Base-by-base conservation (phyloP, 2,888 invertebrate genomes). In the Drosophila niveifrons region DNA sequence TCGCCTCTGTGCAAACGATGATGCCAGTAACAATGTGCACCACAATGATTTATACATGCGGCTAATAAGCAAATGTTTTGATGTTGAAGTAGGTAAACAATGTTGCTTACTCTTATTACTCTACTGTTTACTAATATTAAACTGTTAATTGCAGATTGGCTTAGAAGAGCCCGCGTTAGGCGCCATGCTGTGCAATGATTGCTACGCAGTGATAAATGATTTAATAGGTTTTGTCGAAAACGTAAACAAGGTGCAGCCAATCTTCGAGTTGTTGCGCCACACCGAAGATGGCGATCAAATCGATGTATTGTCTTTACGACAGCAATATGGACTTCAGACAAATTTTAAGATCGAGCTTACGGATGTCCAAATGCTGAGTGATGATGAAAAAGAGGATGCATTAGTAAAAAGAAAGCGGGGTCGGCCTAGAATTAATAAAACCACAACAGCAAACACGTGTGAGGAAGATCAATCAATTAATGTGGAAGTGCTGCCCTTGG, bases 11-110 rank as follows among this genome's bases (percentile, higher is more conserved):
- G 82, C 86, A 2, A 78, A 48, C 28, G 75, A 80, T 7, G 59
- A 66, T 11, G 73, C 75, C 8, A 8, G 4, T 1, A 53, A 66
- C 3, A 66, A 68, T 34, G 61, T 63, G 3, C 48, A 50, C 13
- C 44, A 73, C 4, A 70, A 67, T 10, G 68, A 78, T 10, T 51
- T 17, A n/a, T 65, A 71, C 10, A 67, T 80, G 50, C 18, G 55
- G 4, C 57, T 73, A n/a, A 82, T 82, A 4, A 82, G 82, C 66
- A 85, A 82, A 29, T 77, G 78, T 29, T 82, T 82, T 15, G 82
- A 82, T 53, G 73, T 82, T 9, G 68, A 85, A 63, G 82, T 85
- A 28, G 53, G 68, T 47, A 59, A 34, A 13, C 1, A 3, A 7
- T 31, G n/a, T 44, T 17, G 3, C 31, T 31, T 31, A 13, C n/a